Conservation (phyloP, 2,888 invertebrate genomes). For the Drosophila nigricruria region DNA sequence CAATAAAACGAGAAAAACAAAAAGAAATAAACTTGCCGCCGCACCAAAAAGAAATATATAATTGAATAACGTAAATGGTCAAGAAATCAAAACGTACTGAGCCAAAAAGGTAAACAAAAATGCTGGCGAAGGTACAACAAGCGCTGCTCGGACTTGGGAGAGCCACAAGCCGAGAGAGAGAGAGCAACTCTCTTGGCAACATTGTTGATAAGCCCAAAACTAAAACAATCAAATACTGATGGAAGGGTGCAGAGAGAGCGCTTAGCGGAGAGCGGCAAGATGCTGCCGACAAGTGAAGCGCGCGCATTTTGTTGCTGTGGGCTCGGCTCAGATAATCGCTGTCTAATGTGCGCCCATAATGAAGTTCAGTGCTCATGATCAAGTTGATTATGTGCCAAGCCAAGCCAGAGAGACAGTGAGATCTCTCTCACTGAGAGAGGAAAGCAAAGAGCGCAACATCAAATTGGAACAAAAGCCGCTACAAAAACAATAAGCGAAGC, state of each 20-base stretch:
- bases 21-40: slow-evolving; percentile 37
- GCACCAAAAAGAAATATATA: slow-evolving; percentile 62
- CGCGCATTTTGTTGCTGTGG: slow-evolving; percentile 36
- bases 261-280: neutral
- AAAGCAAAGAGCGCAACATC: slow-evolving; percentile 24
- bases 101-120: slow-evolving; percentile 79
- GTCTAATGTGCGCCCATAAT: slow-evolving; percentile 64
- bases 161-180: slow-evolving; percentile 3
- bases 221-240: slow-evolving; percentile 45
- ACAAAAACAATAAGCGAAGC: slow-evolving; percentile 41
- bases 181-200: slow-evolving; percentile 58
- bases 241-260: slow-evolving; percentile 5
- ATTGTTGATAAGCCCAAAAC: slow-evolving; percentile 65
- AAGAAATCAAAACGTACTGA: slow-evolving; percentile 80
- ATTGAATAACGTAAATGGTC: slow-evolving; percentile 79
- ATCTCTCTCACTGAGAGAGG: too few species aligned
- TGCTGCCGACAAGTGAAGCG: slow-evolving; percentile 53
- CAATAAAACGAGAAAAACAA: slow-evolving; percentile 6
- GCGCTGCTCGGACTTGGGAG: slow-evolving; percentile 19
- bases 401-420: slow-evolving; percentile 21
- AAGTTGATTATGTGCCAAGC: slow-evolving; percentile 38
- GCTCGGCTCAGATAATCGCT: slow-evolving; percentile 61
- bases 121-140: slow-evolving; percentile 71
- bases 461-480: slow-evolving; percentile 29
- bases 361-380: slow-evolving; percentile 45